Evolutionary conservation across 2,888 invertebrate species (phyloP).

Genomic region (Pristionchus maxplancki): DNA sequence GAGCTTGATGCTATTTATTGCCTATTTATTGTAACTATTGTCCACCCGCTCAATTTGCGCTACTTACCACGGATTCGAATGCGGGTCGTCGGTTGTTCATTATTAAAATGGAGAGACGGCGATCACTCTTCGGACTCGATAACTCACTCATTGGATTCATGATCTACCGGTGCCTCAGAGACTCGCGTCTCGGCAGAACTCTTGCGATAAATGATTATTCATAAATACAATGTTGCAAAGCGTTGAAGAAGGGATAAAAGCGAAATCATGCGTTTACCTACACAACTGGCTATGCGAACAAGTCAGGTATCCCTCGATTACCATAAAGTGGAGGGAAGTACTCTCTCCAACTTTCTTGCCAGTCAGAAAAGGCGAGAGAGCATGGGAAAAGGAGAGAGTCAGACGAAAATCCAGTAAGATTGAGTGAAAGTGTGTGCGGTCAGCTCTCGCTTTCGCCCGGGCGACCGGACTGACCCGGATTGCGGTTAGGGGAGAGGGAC

Average conservation of each 20-base stretch:
- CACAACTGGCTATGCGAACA: neutral
- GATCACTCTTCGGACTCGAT: neutral
- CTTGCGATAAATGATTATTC: neutral
- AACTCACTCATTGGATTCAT: slow-evolving; percentile 13
- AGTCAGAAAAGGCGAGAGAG: no score
- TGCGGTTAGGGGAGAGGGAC: neutral
- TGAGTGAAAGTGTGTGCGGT: slow-evolving; percentile 4
- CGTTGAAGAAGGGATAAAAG: neutral
- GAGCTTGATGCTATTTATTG: neutral
- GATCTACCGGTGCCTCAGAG: slow-evolving; percentile 19
- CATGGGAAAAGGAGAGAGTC: neutral
- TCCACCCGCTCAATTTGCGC: neutral
- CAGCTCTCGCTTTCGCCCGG: slow-evolving; percentile 18
- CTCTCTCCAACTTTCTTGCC: no score
- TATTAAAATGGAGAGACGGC: no score
- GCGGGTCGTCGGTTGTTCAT: no score
- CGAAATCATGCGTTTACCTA: neutral
- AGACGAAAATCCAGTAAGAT: neutral
- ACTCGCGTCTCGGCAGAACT: neutral
- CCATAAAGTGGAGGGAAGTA: slow-evolving; percentile 26
- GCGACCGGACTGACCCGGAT: slow-evolving; percentile 47
- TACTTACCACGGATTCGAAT: neutral
- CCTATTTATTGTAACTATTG: slow-evolving; percentile 5
- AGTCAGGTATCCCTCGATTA: slow-evolving; percentile 12
- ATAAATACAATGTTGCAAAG: neutral